phyloP scores from a whole-genome alignment of 2,797 vertebrate genomes.

The Xiphophorus birchmanni region DNA sequence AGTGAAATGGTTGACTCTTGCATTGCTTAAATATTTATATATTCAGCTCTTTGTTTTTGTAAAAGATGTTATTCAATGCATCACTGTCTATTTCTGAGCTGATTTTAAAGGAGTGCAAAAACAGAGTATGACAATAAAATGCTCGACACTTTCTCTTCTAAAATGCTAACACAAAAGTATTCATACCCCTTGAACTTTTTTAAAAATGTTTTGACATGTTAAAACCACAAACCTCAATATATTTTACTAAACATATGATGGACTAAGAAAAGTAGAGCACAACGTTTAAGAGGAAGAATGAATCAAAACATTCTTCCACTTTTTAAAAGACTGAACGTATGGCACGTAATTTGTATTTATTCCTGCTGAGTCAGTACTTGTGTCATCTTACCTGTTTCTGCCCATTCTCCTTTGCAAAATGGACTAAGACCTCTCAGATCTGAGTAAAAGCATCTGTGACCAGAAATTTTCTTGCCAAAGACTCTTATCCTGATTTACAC shows the following conservation, averaged over 20 bases:
- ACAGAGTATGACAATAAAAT: not conserved
- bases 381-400: not conserved
- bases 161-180: not conserved
- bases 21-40: not conserved
- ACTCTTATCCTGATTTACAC: not conserved
- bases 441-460: not conserved
- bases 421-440: not conserved
- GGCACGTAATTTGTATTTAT: not conserved
- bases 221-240: not conserved
- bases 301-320: not conserved
- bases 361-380: not conserved
- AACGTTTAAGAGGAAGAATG: not conserved
- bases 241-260: not conserved
- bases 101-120: not conserved
- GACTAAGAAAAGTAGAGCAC: not conserved
- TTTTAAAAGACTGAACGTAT: not conserved
- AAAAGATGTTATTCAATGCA: not conserved
- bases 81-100: not conserved
- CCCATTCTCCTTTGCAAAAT: not conserved
- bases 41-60: not conserved
- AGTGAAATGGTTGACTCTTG: not conserved
- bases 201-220: not conserved
- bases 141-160: not conserved
- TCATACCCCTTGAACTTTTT: not conserved
- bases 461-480: not conserved